Percentiles rank a stretch among this genome's conserved stretches.
phyloP scores from a whole-genome alignment of 2,797 vertebrate species.

The Argyrosomus regius region DNA sequence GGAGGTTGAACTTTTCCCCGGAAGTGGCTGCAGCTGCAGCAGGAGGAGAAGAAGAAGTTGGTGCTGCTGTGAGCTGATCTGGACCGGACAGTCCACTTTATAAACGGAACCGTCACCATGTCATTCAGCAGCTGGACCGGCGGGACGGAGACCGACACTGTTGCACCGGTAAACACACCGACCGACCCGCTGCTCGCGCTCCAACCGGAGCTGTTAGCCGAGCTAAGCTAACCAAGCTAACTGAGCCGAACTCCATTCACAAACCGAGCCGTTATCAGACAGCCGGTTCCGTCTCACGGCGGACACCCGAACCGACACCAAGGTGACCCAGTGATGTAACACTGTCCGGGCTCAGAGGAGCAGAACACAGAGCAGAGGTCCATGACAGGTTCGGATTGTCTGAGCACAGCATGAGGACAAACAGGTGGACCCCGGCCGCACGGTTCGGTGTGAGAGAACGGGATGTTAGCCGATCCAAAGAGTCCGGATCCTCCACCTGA shows the following conservation, averaged over 20 bases:
- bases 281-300: fast-evolving
- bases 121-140: neutral
- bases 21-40: neutral
- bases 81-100: neutral
- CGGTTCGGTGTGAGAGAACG: too few relatives aligned
- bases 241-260: slow-evolving; percentile 12
- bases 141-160: slow-evolving; percentile 39
- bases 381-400: too few relatives aligned
- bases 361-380: too few relatives aligned
- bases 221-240: slow-evolving; percentile 19
- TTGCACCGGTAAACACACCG: slow-evolving; percentile 41
- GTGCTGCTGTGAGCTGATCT: neutral
- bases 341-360: too few relatives aligned
- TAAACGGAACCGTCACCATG: neutral
- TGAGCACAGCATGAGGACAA: too few relatives aligned
- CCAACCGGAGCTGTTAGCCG: neutral
- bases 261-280: neutral
- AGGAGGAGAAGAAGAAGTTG: neutral
- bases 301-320: fast-evolving
- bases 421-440: too few relatives aligned
- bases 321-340: fast-evolving
- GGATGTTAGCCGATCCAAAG: too few relatives aligned
- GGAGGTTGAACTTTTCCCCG: too few relatives aligned
- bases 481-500: too few relatives aligned
- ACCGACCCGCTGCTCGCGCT: neutral